Base-by-base conservation (phyloP, 2,797 vertebrate species). In the Gambelia wislizenii region DNA sequence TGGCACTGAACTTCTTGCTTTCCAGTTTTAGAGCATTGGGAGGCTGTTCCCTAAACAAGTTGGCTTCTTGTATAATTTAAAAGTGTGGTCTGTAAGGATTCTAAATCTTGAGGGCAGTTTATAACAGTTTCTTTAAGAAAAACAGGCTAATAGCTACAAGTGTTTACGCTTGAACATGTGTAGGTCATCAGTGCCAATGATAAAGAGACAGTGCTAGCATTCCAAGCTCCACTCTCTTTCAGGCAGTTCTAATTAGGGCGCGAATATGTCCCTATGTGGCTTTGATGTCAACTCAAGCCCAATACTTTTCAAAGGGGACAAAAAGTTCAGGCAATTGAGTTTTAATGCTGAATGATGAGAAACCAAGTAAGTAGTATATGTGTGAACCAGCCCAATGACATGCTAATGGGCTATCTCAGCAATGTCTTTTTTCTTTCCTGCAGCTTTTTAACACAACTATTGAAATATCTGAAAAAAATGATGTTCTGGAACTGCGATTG, bases 391-490 rank as follows among this genome's bases (percentile, higher is more conserved):
- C 8, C 14, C 36, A 70, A 5, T 80, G 9, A 69, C 10, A 52
- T 12, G 36, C 36, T 85, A 47, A 79, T 85, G 16, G 87, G 0
- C 2, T 69, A 6, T 27, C 47, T 61, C 25, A 42, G 22, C 86
- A 81, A 0, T 33, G 30, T 22, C 10, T 80, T 10, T 59, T 4
- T 88, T 91, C 88, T 81, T 86, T 91, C 74, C 64, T 91, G 59
- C 93, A 99, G 97, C 93, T 98, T 61, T 98, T 98, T 87, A 98
- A 98, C 94, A 92, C 92, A 74, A 98, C 97, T 75, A 97, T 97
- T 42, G 97, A 98, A 93, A 93, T 92, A 0, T 97, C 97, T 20
- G 95, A 96, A 93, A 96, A 95, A 90, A 95, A 94, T 14, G 47
- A 90, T 12, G 86, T 97, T 79, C 94, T 98, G 39, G 93, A 96